phyloP scores from a whole-genome alignment of 2,888 invertebrate genomes.

The Mesodorylaimus sp. region DNA sequence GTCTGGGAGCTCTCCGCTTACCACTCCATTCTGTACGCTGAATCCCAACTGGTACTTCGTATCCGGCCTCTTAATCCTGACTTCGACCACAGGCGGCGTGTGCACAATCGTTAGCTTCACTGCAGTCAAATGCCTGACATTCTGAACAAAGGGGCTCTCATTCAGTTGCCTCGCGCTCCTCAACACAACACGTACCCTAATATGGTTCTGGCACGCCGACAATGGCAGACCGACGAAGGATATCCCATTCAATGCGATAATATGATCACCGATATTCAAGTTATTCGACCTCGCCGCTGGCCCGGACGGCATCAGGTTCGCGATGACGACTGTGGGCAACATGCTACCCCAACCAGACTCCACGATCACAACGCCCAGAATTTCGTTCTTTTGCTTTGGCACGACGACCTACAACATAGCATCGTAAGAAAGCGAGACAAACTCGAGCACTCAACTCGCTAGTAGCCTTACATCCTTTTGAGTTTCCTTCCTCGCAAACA shows the following conservation, averaged over 20 bases:
- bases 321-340: conserved; percentile 97
- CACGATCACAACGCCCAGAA: conserved; percentile 91
- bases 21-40: conserved; percentile 98
- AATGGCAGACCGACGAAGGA: conserved; percentile 90
- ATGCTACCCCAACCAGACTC: conserved; percentile 99
- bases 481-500: conserved; percentile 95
- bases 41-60: conserved; percentile 99
- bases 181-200: conserved; percentile 78
- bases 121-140: conserved; percentile 85
- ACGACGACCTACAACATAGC: conserved; percentile 89
- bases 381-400: conserved; percentile 92
- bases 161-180: too few relatives aligned
- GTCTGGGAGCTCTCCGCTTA: too few relatives aligned
- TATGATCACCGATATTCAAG: conserved; percentile 95
- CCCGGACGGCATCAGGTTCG: conserved; percentile 85
- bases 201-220: conserved; percentile 93
- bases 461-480: conserved; percentile 66
- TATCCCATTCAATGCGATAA: conserved; percentile 88
- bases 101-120: conserved; percentile 97
- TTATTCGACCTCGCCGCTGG: conserved; percentile 95
- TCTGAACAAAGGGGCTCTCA: conserved; percentile 33
- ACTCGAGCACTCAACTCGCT: too few relatives aligned
- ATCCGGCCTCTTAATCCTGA: conserved; percentile 93
- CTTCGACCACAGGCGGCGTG: conserved; percentile 97
- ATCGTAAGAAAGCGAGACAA: too few relatives aligned